Conservation (phyloP, 1,140 invertebrate species). For the Eufriesea mexicana region DNA sequence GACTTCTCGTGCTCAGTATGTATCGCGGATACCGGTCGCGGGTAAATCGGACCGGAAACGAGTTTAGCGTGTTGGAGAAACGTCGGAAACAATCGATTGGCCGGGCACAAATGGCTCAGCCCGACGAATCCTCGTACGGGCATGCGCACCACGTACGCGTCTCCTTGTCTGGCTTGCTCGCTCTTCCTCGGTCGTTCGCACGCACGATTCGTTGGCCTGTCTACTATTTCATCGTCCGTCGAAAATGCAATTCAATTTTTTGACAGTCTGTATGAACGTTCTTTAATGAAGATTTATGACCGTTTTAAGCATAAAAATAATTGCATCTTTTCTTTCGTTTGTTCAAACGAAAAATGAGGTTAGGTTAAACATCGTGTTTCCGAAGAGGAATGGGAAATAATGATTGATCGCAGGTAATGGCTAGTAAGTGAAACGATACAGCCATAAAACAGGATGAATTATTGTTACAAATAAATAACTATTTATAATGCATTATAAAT, state of each 20-base stretch:
- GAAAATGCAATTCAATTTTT: background rate
- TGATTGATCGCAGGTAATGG: too few relatives aligned
- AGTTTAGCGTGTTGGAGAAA: constrained; percentile 62
- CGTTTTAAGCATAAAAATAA: background rate
- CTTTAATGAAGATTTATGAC: background rate
- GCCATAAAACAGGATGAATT: too few relatives aligned
- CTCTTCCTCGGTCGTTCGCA: background rate
- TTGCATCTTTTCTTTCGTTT: too few relatives aligned
- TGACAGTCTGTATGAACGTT: background rate
- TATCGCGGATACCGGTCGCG: constrained; percentile 36
- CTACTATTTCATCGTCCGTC: background rate
- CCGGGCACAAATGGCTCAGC: constrained; percentile 52
- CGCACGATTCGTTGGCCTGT: background rate
- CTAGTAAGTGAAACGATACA: too few relatives aligned
- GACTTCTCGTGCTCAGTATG: constrained; percentile 36
- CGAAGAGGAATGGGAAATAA: too few relatives aligned
- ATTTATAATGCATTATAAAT: too few relatives aligned
- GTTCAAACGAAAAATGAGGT: too few relatives aligned
- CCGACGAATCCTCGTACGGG: constrained; percentile 35
- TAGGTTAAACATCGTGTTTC: too few relatives aligned
- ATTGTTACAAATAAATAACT: too few relatives aligned
- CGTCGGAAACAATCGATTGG: constrained; percentile 64
- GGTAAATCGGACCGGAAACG: constrained; percentile 62
- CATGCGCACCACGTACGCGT: constrained; percentile 45
- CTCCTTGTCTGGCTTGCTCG: background rate